Evolutionary conservation across 2,797 vertebrate genomes (phyloP), one percentile per base, ranked within the genome.

Genomic region (Taenioides sp.): DNA sequence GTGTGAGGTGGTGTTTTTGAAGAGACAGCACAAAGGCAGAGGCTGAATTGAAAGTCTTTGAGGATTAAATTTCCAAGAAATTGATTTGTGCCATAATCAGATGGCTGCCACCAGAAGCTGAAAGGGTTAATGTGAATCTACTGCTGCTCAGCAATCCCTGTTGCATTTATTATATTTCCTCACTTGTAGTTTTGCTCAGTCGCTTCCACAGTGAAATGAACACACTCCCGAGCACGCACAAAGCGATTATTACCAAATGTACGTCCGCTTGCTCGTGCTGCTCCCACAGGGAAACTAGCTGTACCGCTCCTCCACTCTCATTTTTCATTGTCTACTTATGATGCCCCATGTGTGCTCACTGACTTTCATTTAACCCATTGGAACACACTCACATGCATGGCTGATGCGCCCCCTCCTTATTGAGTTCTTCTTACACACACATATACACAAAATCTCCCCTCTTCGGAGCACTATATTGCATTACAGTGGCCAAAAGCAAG

Each of bases 251-350:
- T 75, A 84, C 84, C 81, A 81, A 89, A 87, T 85, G 85, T 87
- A 83, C 64, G 79, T 88, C 75, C 20, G 81, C 79, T 79, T 84
- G 84, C 83, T 87, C 79, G 84, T 86, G 86, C 86, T 84, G 87
- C 78, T 89, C 90, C 88, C 86, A 86, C 81, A 84, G 88, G 90
- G 87, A 90, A 88, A 91, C 79, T 82, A 76, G 86, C 86, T 82
- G 89, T 81, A 84, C 79, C 65, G 85, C 83, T 88, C 81, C 78
- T 82, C 88, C 79, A 76, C 77, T 87, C 83, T 90, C 91, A 93
- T 94, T 92, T 93, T 92, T 94, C 92, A 92, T 84, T 93, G 92
- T 92, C 93, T 92, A 82, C 88, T 94, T 92, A 92, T 90, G 90
- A 93, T 90, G 83, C 87, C 87, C 89, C 87, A 87, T 86, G 86